Evolutionary conservation across 2,888 invertebrate species (phyloP), one percentile per base, ranked within the genome.

Genomic region (Copidosoma aretas): DNA sequence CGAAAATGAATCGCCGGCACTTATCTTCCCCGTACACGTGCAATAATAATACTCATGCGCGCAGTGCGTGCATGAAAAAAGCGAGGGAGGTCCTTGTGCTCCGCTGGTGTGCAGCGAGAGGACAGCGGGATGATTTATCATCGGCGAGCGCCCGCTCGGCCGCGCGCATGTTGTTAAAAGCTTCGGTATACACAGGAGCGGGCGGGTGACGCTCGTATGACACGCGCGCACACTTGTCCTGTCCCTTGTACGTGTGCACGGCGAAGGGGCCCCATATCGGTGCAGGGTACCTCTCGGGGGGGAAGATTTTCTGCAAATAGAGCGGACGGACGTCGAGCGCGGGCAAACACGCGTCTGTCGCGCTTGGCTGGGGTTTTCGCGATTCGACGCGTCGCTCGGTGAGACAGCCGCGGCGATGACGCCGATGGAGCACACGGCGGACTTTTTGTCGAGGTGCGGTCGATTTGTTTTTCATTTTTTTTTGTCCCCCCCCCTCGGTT

Each of bases 1-100:
- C 43, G 63, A 67, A 70, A 67, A 70, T 67, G 56, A 70, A 70
- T 70, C 52, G 21, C 64, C 62, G 14, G 10, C 43, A 12, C 43
- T 46, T 46, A 15, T 46, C 43, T 15, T 12, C 43, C 41, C 14
- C 14, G 41, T 14, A 8, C 41, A 14, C 41, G 14, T n/a, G n/a
- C n/a, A n/a, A n/a, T n/a, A n/a, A n/a, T n/a, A n/a, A n/a, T n/a
- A 41, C 41, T 41, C 14, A 14, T 41, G 14, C 41, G 41, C 41
- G 14, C 14, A 41, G 41, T 56, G 51, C 56, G 51, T 21, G 14
- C 25, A 24, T 10, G 49, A 32, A 51, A 19, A 32, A 52, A 19
- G 24, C 15, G 21, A n/a, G 54, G 1, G 39, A 24, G 56, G 32
- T 56, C 43, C 32, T n/a, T 8, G 32, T 32, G 8, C 32, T n/a